These are phyloP conservation scores for Sardinella longiceps DNA, from an alignment of 2,797 vertebrate genomes.

Conservation along the genomic window DNA sequence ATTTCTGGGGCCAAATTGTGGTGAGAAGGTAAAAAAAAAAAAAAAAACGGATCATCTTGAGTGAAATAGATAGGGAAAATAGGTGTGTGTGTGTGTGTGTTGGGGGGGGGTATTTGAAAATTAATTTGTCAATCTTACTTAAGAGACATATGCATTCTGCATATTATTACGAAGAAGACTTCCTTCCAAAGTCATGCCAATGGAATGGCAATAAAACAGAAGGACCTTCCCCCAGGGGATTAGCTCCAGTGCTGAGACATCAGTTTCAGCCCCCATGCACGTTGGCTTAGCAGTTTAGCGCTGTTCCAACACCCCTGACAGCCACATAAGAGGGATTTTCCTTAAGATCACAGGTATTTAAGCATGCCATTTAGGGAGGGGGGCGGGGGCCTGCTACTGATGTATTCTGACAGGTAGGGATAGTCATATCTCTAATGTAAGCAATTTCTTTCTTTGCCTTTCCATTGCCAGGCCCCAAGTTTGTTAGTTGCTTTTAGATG, in stretches of 20 bases:
- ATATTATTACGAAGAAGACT: slow-evolving; percentile 40
- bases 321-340: slow-evolving; percentile 68
- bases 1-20: background rate
- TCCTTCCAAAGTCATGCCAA: slow-evolving; percentile 50
- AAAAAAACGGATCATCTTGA: background rate
- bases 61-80: slow-evolving; percentile 5
- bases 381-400: slow-evolving; percentile 57
- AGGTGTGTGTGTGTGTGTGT: no score
- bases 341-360: slow-evolving; percentile 74
- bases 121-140: slow-evolving; percentile 39
- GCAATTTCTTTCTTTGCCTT: background rate
- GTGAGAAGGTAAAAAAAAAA: background rate
- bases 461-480: background rate
- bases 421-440: background rate
- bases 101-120: background rate
- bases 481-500: background rate
- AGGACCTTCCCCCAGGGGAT: slow-evolving; percentile 57
- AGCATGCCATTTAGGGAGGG: slow-evolving; percentile 59
- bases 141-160: slow-evolving; percentile 9
- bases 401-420: background rate
- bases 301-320: slow-evolving; percentile 67
- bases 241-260: slow-evolving; percentile 65
- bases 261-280: slow-evolving; percentile 57
- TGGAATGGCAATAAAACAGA: slow-evolving; percentile 46
- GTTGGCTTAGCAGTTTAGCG: slow-evolving; percentile 70